Conservation (phyloP, 2,797 vertebrate species). For the Gambelia wislizenii region DNA sequence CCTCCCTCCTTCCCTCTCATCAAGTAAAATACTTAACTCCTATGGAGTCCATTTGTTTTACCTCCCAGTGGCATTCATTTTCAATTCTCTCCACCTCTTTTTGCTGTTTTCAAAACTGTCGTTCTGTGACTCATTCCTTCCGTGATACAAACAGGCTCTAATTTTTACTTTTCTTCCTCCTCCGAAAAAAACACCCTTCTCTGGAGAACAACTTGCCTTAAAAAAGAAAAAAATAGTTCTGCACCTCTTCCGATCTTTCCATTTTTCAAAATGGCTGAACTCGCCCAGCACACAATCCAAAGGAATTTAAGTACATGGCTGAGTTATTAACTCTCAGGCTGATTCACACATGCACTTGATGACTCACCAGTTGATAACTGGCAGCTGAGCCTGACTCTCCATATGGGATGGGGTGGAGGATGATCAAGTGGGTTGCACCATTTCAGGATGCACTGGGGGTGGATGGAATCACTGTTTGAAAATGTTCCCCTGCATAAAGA, state of each 20-base stretch:
- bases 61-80: neutral
- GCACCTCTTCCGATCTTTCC: neutral
- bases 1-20: neutral
- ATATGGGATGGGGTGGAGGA: neutral
- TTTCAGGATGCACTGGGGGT: neutral
- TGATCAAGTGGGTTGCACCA: neutral
- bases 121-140: slow-evolving; percentile 29
- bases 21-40: neutral
- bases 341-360: slow-evolving; percentile 5
- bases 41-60: neutral
- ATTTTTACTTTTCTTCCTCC: slow-evolving; percentile 15
- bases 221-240: neutral
- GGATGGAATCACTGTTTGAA: neutral
- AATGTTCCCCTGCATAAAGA: too few relatives aligned
- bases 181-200: neutral
- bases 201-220: neutral
- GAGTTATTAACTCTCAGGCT: neutral
- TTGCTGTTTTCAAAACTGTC: slow-evolving; percentile 20
- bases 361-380: neutral
- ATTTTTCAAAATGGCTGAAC: neutral
- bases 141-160: slow-evolving; percentile 22
- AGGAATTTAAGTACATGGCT: slow-evolving; percentile 10
- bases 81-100: neutral
- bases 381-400: neutral
- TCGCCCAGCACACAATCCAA: neutral